Conservation (phyloP, 1,140 invertebrate species). For the Subanguina moxae region DNA sequence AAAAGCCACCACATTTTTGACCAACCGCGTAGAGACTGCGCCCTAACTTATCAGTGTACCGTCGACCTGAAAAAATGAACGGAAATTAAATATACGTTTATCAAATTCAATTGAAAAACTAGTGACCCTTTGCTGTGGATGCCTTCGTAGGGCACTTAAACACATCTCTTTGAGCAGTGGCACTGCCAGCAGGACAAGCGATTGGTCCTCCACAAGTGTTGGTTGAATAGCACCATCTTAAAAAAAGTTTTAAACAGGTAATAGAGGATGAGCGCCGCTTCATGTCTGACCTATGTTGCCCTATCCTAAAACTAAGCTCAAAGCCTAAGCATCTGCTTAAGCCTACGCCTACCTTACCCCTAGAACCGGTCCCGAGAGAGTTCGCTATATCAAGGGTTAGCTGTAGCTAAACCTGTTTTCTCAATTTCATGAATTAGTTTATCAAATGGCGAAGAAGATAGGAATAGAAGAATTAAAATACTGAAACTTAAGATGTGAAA, state of each 20-base stretch:
- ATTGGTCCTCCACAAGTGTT: constrained; percentile 54
- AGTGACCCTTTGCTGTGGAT: constrained; percentile 39
- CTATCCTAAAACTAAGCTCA: too few relatives aligned
- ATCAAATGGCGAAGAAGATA: too few relatives aligned
- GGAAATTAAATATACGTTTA: not conserved
- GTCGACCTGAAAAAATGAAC: constrained; percentile 31
- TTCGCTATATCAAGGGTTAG: too few relatives aligned
- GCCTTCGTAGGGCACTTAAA: constrained; percentile 56
- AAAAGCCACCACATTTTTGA: too few relatives aligned
- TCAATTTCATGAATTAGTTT: too few relatives aligned
- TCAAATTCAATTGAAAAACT: not conserved
- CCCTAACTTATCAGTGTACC: constrained; percentile 57
- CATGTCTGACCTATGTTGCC: too few relatives aligned
- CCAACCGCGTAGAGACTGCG: constrained; percentile 48
- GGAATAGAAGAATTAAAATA: too few relatives aligned
- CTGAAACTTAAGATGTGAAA: not conserved
- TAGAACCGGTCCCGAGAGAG: too few relatives aligned
- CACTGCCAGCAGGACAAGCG: constrained; percentile 48
- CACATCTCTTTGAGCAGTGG: constrained; percentile 52
- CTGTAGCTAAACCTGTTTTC: too few relatives aligned
- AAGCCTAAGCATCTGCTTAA: too few relatives aligned
- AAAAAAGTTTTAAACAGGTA: not conserved
- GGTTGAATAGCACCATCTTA: constrained; percentile 56
- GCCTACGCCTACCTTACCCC: too few relatives aligned
- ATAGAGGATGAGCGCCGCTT: too few relatives aligned